Evolutionary conservation across 2,113 vertebrate genomes (phyloP), one percentile per base, ranked within the genome.

Genomic region (Xiphophorus maculatus): DNA sequence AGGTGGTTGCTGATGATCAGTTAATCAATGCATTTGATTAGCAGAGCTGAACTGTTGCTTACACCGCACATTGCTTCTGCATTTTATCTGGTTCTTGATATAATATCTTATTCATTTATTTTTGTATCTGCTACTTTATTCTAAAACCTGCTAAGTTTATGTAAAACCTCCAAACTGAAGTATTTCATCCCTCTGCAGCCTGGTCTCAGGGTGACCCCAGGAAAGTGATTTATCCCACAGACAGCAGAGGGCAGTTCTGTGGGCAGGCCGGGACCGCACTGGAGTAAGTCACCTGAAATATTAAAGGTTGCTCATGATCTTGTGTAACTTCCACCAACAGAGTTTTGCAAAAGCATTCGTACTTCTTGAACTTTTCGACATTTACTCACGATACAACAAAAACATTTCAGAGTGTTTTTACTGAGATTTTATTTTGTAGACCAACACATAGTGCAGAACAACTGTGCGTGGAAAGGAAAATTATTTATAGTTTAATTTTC

Each of bases 181-280:
- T 9, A 15, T 28, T 63, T 61, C n/a, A 79, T 66, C 4, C 76
- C 14, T 48, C 0, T 77, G 64, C 91, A 99, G 97, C 97, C 67
- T 99, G 97, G 97, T 96, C 96, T 14, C 95, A 97, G 8, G 97
- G 97, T 10, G 97, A 99, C 88, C 97, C 97, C 29, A 94, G 96
- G 67, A 98, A 99, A 84, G 95, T 99, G 70, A 96, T 99, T 83
- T 95, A 98, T 80, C 97, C 97, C 15, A 98, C 97, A 0, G 96
- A 99, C 88, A 98, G 97, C 78, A 94, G 81, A 2, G 97, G 97
- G 0, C 94, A 97, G 89, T 98, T 98, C 95, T 99, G 97, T 1
- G 97, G 97, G 29, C 96, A 98, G 91, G 93, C 87, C 22, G 97
- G 96, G 10, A 96, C 96, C 0, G 80, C 87, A 40, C 94, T 97